Percentiles rank a stretch among this genome's conserved stretches.
phyloP scores from a whole-genome alignment of 2,113 vertebrate species.

The Austrofundulus limnaeus region DNA sequence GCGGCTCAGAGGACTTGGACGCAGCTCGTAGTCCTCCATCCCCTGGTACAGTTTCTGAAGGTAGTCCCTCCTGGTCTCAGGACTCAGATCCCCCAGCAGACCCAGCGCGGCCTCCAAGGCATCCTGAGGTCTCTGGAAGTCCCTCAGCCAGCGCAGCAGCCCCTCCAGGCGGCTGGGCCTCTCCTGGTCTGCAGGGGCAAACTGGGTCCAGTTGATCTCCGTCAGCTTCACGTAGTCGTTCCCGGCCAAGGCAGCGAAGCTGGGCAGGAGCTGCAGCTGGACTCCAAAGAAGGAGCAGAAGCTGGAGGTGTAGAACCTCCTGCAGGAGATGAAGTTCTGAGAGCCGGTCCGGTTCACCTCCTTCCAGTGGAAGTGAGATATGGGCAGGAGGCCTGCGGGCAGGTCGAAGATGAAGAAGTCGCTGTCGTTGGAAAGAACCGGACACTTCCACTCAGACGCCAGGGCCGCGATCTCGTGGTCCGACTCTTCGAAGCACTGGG shows the following conservation, averaged over 20 bases:
- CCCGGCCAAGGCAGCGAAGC: slow-evolving; percentile 83
- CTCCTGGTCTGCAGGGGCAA: slow-evolving; percentile 27
- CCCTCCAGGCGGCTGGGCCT: slow-evolving; percentile 56
- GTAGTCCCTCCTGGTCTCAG: neutral
- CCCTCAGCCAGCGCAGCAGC: slow-evolving; percentile 82
- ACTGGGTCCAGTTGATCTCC: slow-evolving; percentile 30
- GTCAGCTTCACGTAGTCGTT: slow-evolving; percentile 79
- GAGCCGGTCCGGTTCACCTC: slow-evolving; percentile 4
- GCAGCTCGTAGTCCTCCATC: slow-evolving; percentile 79
- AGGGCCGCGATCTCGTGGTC: slow-evolving; percentile 84
- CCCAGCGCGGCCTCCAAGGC: slow-evolving; percentile 73
- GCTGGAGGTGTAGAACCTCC: slow-evolving; percentile 63
- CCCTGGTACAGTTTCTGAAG: slow-evolving; percentile 55
- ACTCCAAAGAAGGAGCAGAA: slow-evolving; percentile 79
- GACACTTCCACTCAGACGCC: slow-evolving; percentile 85
- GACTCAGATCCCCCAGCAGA: slow-evolving; percentile 45
- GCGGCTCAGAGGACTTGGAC: slow-evolving; percentile 60
- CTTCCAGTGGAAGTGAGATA: slow-evolving; percentile 82
- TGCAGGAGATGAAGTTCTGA: slow-evolving; percentile 74
- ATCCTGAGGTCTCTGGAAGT: slow-evolving; percentile 58
- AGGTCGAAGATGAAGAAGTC: slow-evolving; percentile 89
- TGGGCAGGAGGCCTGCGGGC: slow-evolving; percentile 79
- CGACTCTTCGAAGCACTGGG: slow-evolving; percentile 84
- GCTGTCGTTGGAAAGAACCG: slow-evolving; percentile 85
- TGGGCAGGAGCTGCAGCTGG: slow-evolving; percentile 75